Base-by-base conservation (phyloP, 1,140 invertebrate species). In the Formica exsecta region DNA sequence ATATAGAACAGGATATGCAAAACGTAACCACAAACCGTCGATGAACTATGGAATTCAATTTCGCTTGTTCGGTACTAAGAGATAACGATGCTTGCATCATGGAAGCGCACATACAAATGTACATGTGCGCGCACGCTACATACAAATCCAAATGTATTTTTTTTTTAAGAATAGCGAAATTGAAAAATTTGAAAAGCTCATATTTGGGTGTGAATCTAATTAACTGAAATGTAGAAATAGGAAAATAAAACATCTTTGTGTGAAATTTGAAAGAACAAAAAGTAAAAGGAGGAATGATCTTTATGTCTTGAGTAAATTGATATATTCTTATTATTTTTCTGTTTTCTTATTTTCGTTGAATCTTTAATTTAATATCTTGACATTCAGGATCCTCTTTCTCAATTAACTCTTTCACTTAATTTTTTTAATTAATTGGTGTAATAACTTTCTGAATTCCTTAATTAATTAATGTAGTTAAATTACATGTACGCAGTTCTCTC, bases 21-120 rank as follows among this genome's bases (percentile, higher is more conserved):
- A 83, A 44, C 16, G 19, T 36, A 25, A 73, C 2, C 29, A 29
- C 73, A 83, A 73, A 73, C 44, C 38, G 25, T 41, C 38, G 48
- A 25, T 57, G 32, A 22, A 38, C 25, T 32, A 1, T 71, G 32
- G 44, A 73, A 61, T 83, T 44, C 8, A 83, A 83, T 83, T 62
- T 71, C 25, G 29, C 25, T n/a, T 22, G 29, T 0, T 9, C n/a
- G 61, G 16, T 36, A 16, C n/a, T 68, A 48, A 77, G n/a, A 38
- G 38, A 62, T 19, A 41, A 36, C 22, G 22, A 41, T 76, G 16
- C 38, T 76, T 29, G 8, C 25, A 19, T 38, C 36, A 41, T 29
- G n/a, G 8, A 51, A 41, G 41, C 22, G 38, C n/a, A 16, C 36
- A 29, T 16, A 29, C 13, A 48, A n/a, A 51, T 65, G 9, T 22